Evolutionary conservation across 2,797 vertebrate genomes (phyloP).

Genomic region (Gymnothorax javanicus): DNA sequence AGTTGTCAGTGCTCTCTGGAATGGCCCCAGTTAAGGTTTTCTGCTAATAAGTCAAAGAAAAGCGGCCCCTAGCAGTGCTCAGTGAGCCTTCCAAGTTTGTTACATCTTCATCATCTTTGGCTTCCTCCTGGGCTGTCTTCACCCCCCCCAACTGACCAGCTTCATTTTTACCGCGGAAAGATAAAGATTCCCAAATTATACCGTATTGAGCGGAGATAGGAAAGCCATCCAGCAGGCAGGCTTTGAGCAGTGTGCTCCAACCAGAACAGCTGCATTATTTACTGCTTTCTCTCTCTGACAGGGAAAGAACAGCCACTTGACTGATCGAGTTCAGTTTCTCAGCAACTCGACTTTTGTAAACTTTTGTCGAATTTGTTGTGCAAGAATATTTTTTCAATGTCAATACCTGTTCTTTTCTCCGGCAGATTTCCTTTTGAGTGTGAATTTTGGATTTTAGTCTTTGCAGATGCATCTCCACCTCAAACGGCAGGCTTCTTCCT

Average conservation of each 20-base stretch:
- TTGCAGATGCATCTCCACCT: neutral
- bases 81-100: neutral
- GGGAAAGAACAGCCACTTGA: neutral
- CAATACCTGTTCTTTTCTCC: neutral
- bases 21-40: neutral
- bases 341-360: neutral
- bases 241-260: neutral
- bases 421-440: neutral
- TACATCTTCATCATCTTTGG: neutral
- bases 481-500: neutral
- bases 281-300: neutral
- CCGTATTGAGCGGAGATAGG: neutral
- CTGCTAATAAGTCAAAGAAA: neutral
- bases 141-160: neutral
- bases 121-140: neutral
- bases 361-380: neutral
- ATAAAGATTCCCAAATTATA: neutral
- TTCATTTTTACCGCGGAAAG: neutral
- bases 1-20: neutral
- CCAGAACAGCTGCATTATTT: neutral
- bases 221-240: neutral
- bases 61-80: neutral
- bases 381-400: neutral
- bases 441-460: neutral
- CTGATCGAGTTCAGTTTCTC: neutral